These are phyloP conservation scores for Mellivora capensis DNA, from an alignment of 2,113 vertebrate species.

Conservation along the genomic window DNA sequence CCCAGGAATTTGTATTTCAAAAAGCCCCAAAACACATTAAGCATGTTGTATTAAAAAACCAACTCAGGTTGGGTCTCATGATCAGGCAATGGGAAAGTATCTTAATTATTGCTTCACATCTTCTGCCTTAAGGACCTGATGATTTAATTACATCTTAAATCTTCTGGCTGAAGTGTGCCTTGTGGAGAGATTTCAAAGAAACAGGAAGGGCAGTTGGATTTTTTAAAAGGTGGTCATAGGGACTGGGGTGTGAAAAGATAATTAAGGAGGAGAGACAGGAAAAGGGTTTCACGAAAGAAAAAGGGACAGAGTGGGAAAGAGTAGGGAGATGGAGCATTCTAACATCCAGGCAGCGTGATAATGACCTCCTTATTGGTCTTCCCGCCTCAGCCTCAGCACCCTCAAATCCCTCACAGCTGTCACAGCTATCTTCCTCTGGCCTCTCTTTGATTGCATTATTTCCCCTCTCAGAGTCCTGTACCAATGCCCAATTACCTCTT, in stretches of 20 bases:
- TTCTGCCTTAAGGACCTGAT: not conserved
- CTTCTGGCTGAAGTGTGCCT: slow-evolving; percentile 24
- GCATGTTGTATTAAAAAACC: not conserved
- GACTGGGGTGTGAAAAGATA: slow-evolving; percentile 60
- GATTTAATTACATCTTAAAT: slow-evolving; percentile 50
- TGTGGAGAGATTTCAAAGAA: slow-evolving; percentile 50
- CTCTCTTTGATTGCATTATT: slow-evolving; percentile 15
- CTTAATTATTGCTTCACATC: not conserved
- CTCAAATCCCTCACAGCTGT: slow-evolving; percentile 41
- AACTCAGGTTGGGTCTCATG: not conserved
- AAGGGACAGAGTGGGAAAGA: not conserved
- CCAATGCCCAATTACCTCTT: slow-evolving; percentile 11
- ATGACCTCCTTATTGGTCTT: not conserved
- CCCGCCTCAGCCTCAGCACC: not conserved
- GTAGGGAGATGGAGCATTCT: not conserved
- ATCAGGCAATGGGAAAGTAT: not conserved
- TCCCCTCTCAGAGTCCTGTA: not conserved
- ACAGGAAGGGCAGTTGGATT: slow-evolving; percentile 18
- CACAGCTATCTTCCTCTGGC: not conserved
- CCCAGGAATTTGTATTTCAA: not conserved
- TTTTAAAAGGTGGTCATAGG: slow-evolving; percentile 38
- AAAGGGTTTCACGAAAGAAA: not conserved
- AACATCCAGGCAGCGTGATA: not conserved
- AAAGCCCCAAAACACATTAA: not conserved
- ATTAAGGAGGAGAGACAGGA: slow-evolving; percentile 51